These are phyloP conservation scores for Caranx ignobilis DNA, from an alignment of 2,113 vertebrate genomes.

Conservation along the genomic window DNA sequence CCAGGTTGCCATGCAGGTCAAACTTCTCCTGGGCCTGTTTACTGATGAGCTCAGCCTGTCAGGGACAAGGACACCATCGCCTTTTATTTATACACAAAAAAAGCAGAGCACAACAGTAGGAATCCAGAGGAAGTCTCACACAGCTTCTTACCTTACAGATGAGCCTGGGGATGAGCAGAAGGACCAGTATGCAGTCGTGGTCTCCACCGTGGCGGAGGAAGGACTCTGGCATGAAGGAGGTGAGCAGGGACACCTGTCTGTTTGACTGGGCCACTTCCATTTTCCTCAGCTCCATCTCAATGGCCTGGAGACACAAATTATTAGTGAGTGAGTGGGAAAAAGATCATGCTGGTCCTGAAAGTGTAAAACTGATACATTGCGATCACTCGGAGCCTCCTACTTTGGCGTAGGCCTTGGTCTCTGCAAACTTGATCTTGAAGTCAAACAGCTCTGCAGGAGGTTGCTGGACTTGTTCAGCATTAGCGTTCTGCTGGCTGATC, in stretches of 20 bases:
- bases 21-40: slow-evolving; percentile 98
- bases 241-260: slow-evolving; percentile 93
- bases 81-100: not conserved
- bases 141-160: slow-evolving; percentile 90
- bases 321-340: not conserved
- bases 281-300: slow-evolving; percentile 98
- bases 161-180: slow-evolving; percentile 95
- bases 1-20: slow-evolving; percentile 88
- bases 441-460: slow-evolving; percentile 94
- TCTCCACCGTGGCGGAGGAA: slow-evolving; percentile 96
- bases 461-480: slow-evolving; percentile 91
- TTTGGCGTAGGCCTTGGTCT: slow-evolving; percentile 98
- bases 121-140: not conserved
- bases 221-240: slow-evolving; percentile 98
- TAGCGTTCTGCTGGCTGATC: slow-evolving; percentile 92
- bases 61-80: not conserved
- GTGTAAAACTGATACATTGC: not conserved
- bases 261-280: slow-evolving; percentile 97
- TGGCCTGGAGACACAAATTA: slow-evolving; percentile 85
- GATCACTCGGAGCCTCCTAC: slow-evolving; percentile 70
- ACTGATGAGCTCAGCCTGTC: slow-evolving; percentile 95
- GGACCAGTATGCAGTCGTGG: slow-evolving; percentile 93
- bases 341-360: not conserved
- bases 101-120: not conserved
- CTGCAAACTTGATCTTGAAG: slow-evolving; percentile 99